phyloP scores from a whole-genome alignment of 1,140 invertebrate genomes.

The Nautilus pompilius region DNA sequence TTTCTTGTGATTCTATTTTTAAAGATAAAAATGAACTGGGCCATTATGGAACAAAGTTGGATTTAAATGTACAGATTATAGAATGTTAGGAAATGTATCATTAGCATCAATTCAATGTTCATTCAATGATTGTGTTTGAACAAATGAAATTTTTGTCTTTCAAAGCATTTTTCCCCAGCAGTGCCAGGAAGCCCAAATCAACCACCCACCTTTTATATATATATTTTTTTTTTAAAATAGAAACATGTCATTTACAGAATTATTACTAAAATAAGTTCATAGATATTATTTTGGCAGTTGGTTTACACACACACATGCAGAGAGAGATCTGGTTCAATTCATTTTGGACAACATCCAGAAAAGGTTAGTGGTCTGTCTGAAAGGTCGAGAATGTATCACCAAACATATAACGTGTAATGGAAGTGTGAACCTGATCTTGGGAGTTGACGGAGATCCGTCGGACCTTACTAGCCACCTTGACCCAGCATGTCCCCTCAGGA shows the following conservation, averaged over 20 bases:
- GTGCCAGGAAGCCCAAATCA: too few species aligned
- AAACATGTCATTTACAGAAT: neutral
- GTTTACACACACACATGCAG: neutral
- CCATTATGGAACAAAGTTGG: too few species aligned
- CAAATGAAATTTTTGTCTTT: too few species aligned
- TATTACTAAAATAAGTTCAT: neutral
- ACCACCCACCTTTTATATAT: too few species aligned
- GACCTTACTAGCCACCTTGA: slow-evolving; percentile 37
- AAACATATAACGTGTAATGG: neutral
- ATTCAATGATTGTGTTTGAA: too few species aligned
- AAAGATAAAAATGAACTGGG: too few species aligned
- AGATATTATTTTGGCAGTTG: neutral
- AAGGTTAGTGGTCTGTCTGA: neutral
- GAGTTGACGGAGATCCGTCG: slow-evolving; percentile 63
- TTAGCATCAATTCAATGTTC: too few species aligned
- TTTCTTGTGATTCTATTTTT: too few species aligned
- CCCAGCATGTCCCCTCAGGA: slow-evolving; percentile 53
- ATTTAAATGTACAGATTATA: too few species aligned
- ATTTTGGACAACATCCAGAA: neutral
- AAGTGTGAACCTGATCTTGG: slow-evolving; percentile 52
- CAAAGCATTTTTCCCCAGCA: too few species aligned
- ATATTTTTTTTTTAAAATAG: too few species aligned
- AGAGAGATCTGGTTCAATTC: neutral
- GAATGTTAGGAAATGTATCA: too few species aligned
- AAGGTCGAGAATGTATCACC: neutral